Conservation (phyloP, 2,888 invertebrate genomes). For the Salticus scenicus region DNA sequence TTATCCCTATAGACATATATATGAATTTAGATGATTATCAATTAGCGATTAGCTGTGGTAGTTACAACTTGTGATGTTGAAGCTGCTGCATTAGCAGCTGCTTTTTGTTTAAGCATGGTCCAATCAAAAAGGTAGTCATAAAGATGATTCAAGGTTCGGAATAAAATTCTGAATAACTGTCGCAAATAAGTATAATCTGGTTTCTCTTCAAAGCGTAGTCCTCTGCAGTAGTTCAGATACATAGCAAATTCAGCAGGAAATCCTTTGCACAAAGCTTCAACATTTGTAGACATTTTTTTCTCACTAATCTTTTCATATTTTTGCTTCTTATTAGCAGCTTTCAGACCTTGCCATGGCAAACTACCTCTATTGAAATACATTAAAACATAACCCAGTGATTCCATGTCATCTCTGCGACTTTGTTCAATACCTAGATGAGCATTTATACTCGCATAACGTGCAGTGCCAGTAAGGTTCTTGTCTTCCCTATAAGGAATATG, state of each 20-base stretch:
- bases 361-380: slow-evolving; percentile 93
- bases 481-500: slow-evolving; percentile 99
- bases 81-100: slow-evolving; percentile 78
- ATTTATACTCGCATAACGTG: slow-evolving; percentile 98
- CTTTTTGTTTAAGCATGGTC: slow-evolving; percentile 98
- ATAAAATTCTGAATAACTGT: slow-evolving; percentile 98
- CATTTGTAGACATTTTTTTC: slow-evolving; percentile 99
- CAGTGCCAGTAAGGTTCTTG: slow-evolving; percentile 98
- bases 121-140: slow-evolving; percentile 99
- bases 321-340: slow-evolving; percentile 97
- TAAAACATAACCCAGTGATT: slow-evolving; percentile 98
- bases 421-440: slow-evolving; percentile 99
- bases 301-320: slow-evolving; percentile 99
- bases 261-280: slow-evolving; percentile 98
- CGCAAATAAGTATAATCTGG: slow-evolving; percentile 99
- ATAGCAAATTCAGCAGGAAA: slow-evolving; percentile 99
- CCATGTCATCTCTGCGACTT: slow-evolving; percentile 98
- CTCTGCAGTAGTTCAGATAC: slow-evolving; percentile 99
- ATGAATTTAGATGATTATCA: slow-evolving; percentile 56
- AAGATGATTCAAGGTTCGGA: slow-evolving; percentile 99
- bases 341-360: slow-evolving; percentile 97
- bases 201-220: slow-evolving; percentile 96
- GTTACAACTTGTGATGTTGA: slow-evolving; percentile 72
- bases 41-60: slow-evolving; percentile 62
- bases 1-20: slow-evolving; percentile 45